These are phyloP conservation scores for Chalcis sispes DNA, from an alignment of 2,888 invertebrate genomes.

Conservation along the genomic window DNA sequence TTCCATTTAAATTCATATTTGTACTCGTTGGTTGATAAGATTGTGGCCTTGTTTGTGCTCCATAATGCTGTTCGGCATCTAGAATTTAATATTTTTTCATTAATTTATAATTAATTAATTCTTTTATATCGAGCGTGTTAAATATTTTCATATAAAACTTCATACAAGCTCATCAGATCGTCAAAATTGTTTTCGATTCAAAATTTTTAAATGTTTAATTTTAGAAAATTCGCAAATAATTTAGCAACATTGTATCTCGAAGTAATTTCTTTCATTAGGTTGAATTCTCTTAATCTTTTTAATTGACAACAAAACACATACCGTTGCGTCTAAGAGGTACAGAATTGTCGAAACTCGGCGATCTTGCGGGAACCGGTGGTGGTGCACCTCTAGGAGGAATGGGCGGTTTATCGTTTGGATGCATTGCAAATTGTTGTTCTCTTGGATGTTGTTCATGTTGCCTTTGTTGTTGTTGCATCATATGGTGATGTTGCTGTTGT, in stretches of 20 bases:
- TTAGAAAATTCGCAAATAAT: too few species aligned
- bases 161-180: too few species aligned
- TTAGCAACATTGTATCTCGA: too few species aligned
- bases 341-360: conserved; percentile 74
- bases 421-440: conserved; percentile 56
- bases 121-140: too few species aligned
- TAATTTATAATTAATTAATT: too few species aligned
- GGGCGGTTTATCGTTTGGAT: conserved; percentile 78
- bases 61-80: conserved; percentile 56
- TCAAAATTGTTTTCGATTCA: too few species aligned
- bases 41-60: conserved; percentile 65
- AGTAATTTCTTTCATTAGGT: conserved; percentile 5
- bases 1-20: conserved; percentile 72
- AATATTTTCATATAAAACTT: too few species aligned
- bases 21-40: conserved; percentile 71
- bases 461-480: conserved; percentile 74
- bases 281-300: too few species aligned
- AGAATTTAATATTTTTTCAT: too few species aligned
- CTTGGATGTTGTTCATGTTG: conserved; percentile 70
- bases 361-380: conserved; percentile 78
- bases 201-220: too few species aligned
- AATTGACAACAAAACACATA: conserved; percentile 56
- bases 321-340: conserved; percentile 70
- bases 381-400: conserved; percentile 80
- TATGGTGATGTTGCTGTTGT: conserved; percentile 75